Evolutionary conservation across 2,888 invertebrate genomes (phyloP), one percentile per base, ranked within the genome.

Genomic region (Brachynemurus nebulosus): DNA sequence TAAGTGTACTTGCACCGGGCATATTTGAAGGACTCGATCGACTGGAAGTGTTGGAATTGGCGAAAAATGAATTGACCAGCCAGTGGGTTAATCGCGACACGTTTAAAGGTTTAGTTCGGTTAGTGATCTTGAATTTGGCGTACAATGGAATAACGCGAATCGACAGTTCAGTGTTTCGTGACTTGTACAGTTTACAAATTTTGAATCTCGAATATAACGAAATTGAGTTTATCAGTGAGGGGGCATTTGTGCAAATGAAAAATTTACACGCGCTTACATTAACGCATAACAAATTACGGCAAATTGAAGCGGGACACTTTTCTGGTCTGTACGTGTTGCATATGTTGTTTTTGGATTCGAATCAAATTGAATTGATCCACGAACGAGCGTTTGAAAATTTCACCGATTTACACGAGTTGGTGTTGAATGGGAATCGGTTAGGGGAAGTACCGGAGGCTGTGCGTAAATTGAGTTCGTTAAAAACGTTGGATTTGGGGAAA

Each of bases 401-500:
- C 55, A 83, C 82, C 7, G 79, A 78, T 60, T 69, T 88, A 33
- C 78, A 82, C 60, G 86, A 86, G 61, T 69, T 86, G 52, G 80
- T 81, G 37, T 65, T 86, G 50, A 81, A 79, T 56, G 79, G 78
- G 47, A 88, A 88, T 66, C 66, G 71, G 56, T 67, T 88, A 54
- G 74, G 72, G 30, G 76, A 76, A 52, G 72, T 81, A 45, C 83
- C 86, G 47, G 72, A 70, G 55, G 82, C 84, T 34, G 71, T 84
- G 49, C 76, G 76, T 53, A 76, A 75, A 52, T 67, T 86, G 49
- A 67, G 72, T 52, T 76, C 78, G 55, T 66, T 90, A 55, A 81
- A 80, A 58, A 80, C 80, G 20, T 68, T 90, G 47, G 85, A 88
- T 65, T 70, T 90, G 54, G 85, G 85, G 39, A 83, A 85, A 66